Percentiles rank a stretch among this genome's conserved stretches.
phyloP scores from a whole-genome alignment of 2,797 vertebrate species.

The Galago senegalensis region DNA sequence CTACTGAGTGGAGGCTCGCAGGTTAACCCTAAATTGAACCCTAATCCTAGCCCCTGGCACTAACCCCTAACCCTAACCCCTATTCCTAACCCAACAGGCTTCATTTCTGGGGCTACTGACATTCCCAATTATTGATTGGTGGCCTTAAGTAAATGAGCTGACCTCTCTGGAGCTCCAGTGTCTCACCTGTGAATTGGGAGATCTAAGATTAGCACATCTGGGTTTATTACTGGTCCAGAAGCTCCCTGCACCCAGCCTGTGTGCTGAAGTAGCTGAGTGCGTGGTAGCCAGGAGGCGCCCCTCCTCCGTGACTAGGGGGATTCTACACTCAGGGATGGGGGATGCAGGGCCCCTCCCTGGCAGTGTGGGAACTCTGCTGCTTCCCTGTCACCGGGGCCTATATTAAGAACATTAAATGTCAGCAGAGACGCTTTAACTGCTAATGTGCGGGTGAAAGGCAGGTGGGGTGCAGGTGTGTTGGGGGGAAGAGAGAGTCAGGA shows the following conservation, averaged over 20 bases:
- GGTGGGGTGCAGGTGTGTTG: constrained; percentile 76
- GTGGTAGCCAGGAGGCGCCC: rapidly evolving
- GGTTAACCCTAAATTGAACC: too few relatives aligned
- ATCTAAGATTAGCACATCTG: neutral
- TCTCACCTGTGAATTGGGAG: neutral
- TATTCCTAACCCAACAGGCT: neutral
- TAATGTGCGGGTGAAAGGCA: constrained; percentile 85
- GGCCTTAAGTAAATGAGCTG: neutral
- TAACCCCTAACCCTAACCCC: too few relatives aligned
- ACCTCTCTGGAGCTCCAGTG: neutral
- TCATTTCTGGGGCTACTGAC: neutral
- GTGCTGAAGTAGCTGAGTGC: rapidly evolving
- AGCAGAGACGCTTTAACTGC: constrained; percentile 67
- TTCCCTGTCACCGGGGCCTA: constrained; percentile 72
- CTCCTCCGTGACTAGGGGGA: neutral
- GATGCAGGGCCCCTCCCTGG: neutral
- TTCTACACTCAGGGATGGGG: rapidly evolving
- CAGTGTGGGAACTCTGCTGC: constrained; percentile 46
- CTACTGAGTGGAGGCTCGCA: neutral
- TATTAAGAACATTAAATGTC: constrained; percentile 83
- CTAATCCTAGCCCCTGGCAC: too few relatives aligned
- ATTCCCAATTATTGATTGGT: neutral
- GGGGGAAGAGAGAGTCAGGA: constrained; percentile 61
- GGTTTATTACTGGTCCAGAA: neutral
- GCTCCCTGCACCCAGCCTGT: neutral